phyloP scores from a whole-genome alignment of 2,113 vertebrate species.

The Merops nubicus region DNA sequence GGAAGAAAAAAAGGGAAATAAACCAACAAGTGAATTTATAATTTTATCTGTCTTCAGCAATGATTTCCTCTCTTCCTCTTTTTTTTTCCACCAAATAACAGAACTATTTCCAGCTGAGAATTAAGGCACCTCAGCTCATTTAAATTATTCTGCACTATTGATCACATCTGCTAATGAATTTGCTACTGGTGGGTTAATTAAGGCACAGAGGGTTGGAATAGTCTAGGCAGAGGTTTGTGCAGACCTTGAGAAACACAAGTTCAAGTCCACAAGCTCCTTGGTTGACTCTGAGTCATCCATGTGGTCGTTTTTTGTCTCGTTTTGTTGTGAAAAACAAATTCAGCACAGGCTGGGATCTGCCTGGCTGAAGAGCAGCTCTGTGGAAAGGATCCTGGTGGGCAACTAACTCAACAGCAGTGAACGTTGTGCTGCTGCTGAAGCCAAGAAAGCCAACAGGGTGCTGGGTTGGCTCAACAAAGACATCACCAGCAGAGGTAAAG shows the following conservation, averaged over 20 bases:
- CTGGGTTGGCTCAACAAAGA: too few species aligned
- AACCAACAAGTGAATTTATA: fast-evolving
- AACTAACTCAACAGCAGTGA: neutral
- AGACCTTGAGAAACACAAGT: neutral
- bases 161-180: neutral
- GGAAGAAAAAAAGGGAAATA: constrained; percentile 16
- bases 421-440: neutral
- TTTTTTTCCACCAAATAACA: neutral
- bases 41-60: neutral
- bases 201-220: neutral
- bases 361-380: neutral
- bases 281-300: neutral
- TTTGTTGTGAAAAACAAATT: neutral
- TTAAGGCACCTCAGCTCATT: neutral
- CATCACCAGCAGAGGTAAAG: too few species aligned
- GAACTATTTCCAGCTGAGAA: neutral
- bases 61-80: neutral
- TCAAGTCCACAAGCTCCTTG: neutral
- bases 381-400: neutral
- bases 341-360: neutral
- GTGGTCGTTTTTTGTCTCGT: neutral
- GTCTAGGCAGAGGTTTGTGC: neutral
- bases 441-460: too few species aligned
- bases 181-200: neutral
- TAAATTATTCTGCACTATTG: neutral